Conservation (phyloP, 30 jellyfish, hydroid and myxozoan genomes). For the Clytia hemisphaerica region DNA sequence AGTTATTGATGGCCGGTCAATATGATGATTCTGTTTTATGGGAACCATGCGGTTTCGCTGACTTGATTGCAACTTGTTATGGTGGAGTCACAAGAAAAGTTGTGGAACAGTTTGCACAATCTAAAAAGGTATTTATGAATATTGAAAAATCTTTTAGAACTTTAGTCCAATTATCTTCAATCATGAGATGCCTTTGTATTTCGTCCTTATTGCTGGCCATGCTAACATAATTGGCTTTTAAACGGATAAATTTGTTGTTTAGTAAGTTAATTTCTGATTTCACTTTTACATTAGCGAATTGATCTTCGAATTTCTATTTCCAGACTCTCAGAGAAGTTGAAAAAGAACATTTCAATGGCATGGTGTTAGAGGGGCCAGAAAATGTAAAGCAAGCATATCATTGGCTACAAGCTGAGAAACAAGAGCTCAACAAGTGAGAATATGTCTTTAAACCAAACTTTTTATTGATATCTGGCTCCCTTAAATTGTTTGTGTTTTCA, state of each 20-base stretch:
- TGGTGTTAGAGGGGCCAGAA: conserved; percentile 82
- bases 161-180: no score
- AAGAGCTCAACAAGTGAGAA: conserved; percentile 33
- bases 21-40: conserved; percentile 35
- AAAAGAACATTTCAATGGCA: conserved; percentile 73
- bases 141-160: no score
- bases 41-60: conserved; percentile 90
- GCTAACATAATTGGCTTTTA: not conserved
- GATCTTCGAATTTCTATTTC: not conserved
- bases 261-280: not conserved
- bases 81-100: conserved; percentile 80
- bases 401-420: conserved; percentile 40
- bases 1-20: conserved; percentile 31
- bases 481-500: not conserved
- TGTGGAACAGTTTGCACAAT: conserved; percentile 58
- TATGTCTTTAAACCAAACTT: not conserved
- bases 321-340: conserved; percentile 64
- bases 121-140: conserved; percentile 55
- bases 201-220: no score
- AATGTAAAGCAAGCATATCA: conserved; percentile 57
- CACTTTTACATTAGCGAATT: no score
- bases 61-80: conserved; percentile 75
- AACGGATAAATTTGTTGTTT: not conserved
- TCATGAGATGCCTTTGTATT: no score
- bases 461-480: no score